phyloP scores from a whole-genome alignment of 2,113 vertebrate genomes.

The Ptyas mucosa region DNA sequence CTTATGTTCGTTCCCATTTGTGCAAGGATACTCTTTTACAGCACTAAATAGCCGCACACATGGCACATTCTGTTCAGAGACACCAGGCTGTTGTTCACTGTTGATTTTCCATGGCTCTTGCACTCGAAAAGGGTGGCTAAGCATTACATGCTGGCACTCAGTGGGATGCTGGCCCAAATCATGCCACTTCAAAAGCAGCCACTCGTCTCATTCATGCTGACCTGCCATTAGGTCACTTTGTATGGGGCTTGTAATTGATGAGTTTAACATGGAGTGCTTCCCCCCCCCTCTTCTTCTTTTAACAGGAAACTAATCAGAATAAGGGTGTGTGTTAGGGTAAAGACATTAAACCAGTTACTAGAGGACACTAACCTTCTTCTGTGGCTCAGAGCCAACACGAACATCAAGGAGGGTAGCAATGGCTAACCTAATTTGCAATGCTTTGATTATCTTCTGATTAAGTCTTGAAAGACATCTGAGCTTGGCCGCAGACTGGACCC shows the following conservation, averaged over 20 bases:
- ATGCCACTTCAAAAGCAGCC: conserved; percentile 72
- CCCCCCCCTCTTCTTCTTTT: background rate
- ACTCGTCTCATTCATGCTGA: conserved; percentile 88
- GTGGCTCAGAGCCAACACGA: conserved; percentile 26
- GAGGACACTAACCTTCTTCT: conserved; percentile 30
- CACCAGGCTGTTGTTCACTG: conserved; percentile 69
- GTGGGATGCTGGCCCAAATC: conserved; percentile 72
- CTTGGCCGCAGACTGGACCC: background rate
- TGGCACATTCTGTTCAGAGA: conserved; percentile 72
- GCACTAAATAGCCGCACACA: conserved; percentile 83
- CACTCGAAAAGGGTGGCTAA: conserved; percentile 74
- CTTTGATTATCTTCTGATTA: conserved; percentile 37
- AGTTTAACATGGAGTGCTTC: conserved; percentile 70
- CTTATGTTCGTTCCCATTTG: conserved; percentile 94
- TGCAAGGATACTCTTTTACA: conserved; percentile 81
- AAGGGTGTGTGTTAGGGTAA: conserved; percentile 50
- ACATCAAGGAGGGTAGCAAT: conserved; percentile 34
- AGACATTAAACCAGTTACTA: conserved; percentile 40
- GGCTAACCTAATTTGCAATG: conserved; percentile 42
- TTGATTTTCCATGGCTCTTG: conserved; percentile 85
- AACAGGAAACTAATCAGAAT: conserved; percentile 59
- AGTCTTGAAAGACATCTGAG: conserved; percentile 25
- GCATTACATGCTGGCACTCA: conserved; percentile 78
- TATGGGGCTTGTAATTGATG: conserved; percentile 87
- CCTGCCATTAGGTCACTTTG: conserved; percentile 86